Evolutionary conservation across 37 sponge, comb jelly and placozoan species (phyloP), one percentile per base, ranked within the genome.

Genomic region (Aplysina aerophoba): DNA sequence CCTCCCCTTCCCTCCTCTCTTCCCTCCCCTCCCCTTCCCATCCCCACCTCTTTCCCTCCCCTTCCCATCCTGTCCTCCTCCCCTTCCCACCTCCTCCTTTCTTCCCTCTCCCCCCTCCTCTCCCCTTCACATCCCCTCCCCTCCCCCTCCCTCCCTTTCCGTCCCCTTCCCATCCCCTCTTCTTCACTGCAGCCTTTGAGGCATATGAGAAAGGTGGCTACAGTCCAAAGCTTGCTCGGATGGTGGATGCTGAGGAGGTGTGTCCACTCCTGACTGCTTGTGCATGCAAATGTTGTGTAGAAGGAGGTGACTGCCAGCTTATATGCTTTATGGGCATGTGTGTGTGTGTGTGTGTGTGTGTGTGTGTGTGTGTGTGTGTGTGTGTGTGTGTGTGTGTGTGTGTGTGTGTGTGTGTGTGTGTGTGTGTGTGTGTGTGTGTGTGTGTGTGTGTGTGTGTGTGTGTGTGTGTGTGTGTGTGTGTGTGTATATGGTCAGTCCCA

Each of bases 211-310:
- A 73, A 60, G 88, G 85, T 0, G n/a, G 73, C 35, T 96, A 96
- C 87, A 94, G 95, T 33, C 97, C 97, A 24, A 89, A 77, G 30
- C 92, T 95, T 5, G 25, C 92, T 22, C 91, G 87, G 64, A 73
- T 54, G 19, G 41, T 75, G 6, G 96, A 96, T 59, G 80, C 83
- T 81, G 89, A 88, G 12, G 96, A 93, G 81, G 83, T 86, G 41
- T 55, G 77, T 61, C 50, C 50, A 44, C 50, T 44, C 6, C 50
- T 79, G 55, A n/a, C n/a, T n/a, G 78, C 78, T 12, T 54, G 41
- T 15, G 12, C 78, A 11, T 54, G 78, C 14, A 54, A 44, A 15
- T 44, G 37, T 44, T 54, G 78, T 11, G 78, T 44, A 13, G 78
- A 75, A 38, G 16, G 37, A 8, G 78, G 54, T 8, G 78, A 75